Evolutionary conservation across 1,140 invertebrate species (phyloP).

Genomic region (Aphelenchoides besseyi): DNA sequence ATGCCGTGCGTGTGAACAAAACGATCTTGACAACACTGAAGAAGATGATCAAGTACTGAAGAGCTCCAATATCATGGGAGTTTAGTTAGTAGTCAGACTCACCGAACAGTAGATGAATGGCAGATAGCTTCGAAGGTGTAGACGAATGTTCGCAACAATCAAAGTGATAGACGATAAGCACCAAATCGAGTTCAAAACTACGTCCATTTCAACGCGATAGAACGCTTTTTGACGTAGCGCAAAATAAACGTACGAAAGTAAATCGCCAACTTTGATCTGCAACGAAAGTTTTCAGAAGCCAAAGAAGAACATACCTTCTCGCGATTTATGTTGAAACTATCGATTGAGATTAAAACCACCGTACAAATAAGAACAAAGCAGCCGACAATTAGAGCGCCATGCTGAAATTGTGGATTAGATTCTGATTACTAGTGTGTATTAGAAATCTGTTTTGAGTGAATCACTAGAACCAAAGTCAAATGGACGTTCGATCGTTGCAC

Average conservation of each 20-base stretch:
- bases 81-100: not conserved
- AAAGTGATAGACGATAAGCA: not conserved
- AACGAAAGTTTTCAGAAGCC: not conserved
- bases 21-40: not conserved
- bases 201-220: not conserved
- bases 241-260: slow-evolving; percentile 9
- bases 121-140: not conserved
- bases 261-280: not conserved
- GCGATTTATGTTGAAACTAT: not conserved
- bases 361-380: not conserved
- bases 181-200: not conserved
- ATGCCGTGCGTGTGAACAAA: not conserved
- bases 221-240: not conserved
- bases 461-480: not conserved
- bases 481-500: too few species aligned
- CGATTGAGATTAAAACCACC: not conserved
- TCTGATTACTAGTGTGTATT: too few species aligned
- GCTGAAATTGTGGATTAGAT: not conserved
- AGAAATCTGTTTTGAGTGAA: not conserved
- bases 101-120: slow-evolving; percentile 10
- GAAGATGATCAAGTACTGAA: not conserved
- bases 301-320: not conserved
- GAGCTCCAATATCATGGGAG: not conserved
- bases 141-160: not conserved
- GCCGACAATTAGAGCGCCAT: not conserved